Percentiles rank a stretch among this genome's conserved stretches.
These are phyloP conservation scores for Hydrocynus forskahlii DNA, from an alignment of 2,797 vertebrate species.

Conservation along the genomic window DNA sequence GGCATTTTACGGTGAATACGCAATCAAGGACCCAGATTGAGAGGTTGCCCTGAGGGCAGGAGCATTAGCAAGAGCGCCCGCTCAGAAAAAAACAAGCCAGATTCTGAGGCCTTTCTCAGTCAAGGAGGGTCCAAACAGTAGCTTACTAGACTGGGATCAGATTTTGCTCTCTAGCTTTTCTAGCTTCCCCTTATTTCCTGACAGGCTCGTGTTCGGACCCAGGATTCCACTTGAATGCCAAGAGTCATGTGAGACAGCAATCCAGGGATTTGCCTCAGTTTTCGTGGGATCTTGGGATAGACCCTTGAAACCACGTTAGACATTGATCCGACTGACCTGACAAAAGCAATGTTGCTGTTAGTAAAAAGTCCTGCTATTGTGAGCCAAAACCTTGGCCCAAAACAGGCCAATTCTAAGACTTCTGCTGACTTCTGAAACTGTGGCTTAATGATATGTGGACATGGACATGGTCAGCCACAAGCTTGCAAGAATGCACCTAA, in stretches of 20 bases:
- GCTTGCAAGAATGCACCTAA: neutral
- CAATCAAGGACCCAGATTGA: neutral
- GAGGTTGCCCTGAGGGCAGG: neutral
- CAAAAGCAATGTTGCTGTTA: constrained; percentile 21
- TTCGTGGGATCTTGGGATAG: constrained; percentile 22
- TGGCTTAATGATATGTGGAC: neutral
- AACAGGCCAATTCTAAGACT: neutral
- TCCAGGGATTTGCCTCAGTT: constrained; percentile 29
- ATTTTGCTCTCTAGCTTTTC: constrained; percentile 44
- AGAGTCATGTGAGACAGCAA: constrained; percentile 25
- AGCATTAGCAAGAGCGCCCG: neutral
- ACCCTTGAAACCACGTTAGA: constrained; percentile 29
- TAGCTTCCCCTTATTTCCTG: constrained; percentile 30
- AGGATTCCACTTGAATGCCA: constrained; percentile 34
- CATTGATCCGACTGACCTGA: constrained; percentile 21
- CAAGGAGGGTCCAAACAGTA: constrained; percentile 45
- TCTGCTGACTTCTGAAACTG: neutral
- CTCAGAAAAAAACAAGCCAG: neutral
- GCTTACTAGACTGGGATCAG: constrained; percentile 12
- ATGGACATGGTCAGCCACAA: neutral
- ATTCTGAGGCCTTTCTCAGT: neutral
- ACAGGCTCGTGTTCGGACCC: constrained; percentile 24
- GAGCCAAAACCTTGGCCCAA: constrained; percentile 12
- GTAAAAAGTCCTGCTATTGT: constrained; percentile 12
- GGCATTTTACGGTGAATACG: neutral